Evolutionary conservation across 2,888 invertebrate genomes (phyloP).

Genomic region (Rhamphomyia laevipes): DNA sequence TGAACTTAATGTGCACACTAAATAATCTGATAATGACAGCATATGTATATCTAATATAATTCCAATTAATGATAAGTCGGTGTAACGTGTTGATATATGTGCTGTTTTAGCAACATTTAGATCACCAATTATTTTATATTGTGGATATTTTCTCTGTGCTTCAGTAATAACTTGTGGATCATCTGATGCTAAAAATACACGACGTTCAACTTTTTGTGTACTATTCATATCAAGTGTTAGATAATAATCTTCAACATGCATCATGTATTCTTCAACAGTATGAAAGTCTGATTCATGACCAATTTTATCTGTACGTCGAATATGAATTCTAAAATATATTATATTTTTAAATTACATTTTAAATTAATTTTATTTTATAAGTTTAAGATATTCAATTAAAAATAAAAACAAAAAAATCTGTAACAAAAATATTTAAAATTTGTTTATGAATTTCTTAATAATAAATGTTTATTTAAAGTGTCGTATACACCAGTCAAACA

Average conservation of each 20-base stretch:
- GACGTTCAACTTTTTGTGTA: conserved; percentile 42
- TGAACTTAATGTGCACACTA: no score
- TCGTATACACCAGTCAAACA: no score
- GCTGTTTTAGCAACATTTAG: conserved; percentile 80
- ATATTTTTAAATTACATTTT: no score
- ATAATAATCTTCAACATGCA: conserved; percentile 79
- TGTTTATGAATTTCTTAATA: no score
- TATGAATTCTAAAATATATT: conserved; percentile 52
- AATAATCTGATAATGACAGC: no score
- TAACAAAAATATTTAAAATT: no score
- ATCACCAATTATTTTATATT: conserved; percentile 83
- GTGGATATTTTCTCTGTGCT: conserved; percentile 61
- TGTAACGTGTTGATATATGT: conserved; percentile 80
- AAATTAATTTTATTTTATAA: no score
- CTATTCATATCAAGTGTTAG: conserved; percentile 56
- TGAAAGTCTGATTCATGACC: conserved; percentile 98
- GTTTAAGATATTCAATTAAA: no score
- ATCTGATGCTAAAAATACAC: conserved; percentile 90
- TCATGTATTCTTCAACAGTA: conserved; percentile 90
- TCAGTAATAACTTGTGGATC: conserved; percentile 68
- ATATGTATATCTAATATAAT: conserved; percentile 89
- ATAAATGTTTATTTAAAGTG: no score
- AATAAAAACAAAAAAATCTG: no score
- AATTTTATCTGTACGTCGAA: conserved; percentile 76
- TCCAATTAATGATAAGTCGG: conserved; percentile 80